Evolutionary conservation across 2,888 invertebrate species (phyloP).

Genomic region (Acrobasis suavella): DNA sequence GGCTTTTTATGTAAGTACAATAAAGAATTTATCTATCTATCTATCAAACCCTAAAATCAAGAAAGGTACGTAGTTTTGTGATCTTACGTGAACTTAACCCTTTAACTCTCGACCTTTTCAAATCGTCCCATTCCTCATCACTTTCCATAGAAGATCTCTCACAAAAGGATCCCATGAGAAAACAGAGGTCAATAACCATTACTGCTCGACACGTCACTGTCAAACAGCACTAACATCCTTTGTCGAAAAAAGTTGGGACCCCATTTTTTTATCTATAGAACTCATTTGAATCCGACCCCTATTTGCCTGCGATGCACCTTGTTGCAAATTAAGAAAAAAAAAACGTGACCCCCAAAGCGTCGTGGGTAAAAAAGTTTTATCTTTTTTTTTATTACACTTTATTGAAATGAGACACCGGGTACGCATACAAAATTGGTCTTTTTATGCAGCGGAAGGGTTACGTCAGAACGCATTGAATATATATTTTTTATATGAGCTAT

Average conservation of each 20-base stretch:
- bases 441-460: slow-evolving; percentile 70
- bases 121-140: neutral
- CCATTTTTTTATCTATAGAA: slow-evolving; percentile 69
- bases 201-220: slow-evolving; percentile 64
- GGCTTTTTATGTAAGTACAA: no score
- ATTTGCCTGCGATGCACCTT: slow-evolving; percentile 77
- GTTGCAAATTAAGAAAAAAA: slow-evolving; percentile 81
- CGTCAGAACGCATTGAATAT: slow-evolving; percentile 55
- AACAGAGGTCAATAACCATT: slow-evolving; percentile 46
- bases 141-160: slow-evolving; percentile 12
- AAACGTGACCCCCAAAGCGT: slow-evolving; percentile 75
- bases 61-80: neutral
- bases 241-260: slow-evolving; percentile 72
- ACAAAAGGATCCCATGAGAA: slow-evolving; percentile 28
- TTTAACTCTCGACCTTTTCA: slow-evolving; percentile 3
- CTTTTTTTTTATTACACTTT: slow-evolving; percentile 72
- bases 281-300: slow-evolving; percentile 77
- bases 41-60: neutral
- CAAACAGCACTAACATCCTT: slow-evolving; percentile 67
- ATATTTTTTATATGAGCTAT: slow-evolving; percentile 49
- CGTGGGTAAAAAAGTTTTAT: slow-evolving; percentile 80
- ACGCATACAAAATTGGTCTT: slow-evolving; percentile 79
- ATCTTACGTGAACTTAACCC: slow-evolving; percentile 11
- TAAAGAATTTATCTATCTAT: no score
- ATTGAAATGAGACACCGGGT: slow-evolving; percentile 82